Evolutionary conservation across 2,797 vertebrate species (phyloP).

Genomic region (Dryobates pubescens): DNA sequence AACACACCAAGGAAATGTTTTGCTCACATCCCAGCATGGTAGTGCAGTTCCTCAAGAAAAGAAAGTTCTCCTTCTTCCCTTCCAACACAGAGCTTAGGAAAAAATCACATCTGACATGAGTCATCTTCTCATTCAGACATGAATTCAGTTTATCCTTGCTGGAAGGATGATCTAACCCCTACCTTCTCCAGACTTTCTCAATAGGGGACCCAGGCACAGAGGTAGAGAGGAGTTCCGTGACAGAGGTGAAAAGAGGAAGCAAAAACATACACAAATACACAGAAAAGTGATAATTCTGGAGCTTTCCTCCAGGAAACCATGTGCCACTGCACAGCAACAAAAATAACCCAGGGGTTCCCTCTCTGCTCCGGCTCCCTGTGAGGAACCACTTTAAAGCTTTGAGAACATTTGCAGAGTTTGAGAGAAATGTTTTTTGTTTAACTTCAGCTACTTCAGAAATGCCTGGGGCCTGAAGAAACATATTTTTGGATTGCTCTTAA

Average conservation of each 20-base stretch:
- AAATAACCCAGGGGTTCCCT: constrained; percentile 57
- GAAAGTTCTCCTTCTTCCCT: neutral
- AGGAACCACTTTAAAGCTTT: constrained; percentile 67
- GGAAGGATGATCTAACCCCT: constrained; percentile 47
- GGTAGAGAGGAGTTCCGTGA: neutral
- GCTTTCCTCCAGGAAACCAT: constrained; percentile 43
- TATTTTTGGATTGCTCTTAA: constrained; percentile 76
- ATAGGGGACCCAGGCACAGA: neutral
- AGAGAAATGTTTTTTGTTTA: constrained; percentile 70
- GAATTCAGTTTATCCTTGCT: constrained; percentile 36
- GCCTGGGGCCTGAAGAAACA: constrained; percentile 73
- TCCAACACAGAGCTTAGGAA: neutral
- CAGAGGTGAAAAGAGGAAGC: constrained; percentile 62
- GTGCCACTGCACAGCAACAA: constrained; percentile 47
- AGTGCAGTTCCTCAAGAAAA: neutral
- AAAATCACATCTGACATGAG: constrained; percentile 26
- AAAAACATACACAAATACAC: constrained; percentile 49
- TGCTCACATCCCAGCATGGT: accelerated
- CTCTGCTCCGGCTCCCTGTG: constrained; percentile 5
- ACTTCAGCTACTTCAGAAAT: constrained; percentile 72
- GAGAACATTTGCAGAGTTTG: constrained; percentile 63
- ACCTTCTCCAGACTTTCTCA: constrained; percentile 54
- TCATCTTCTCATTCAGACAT: constrained; percentile 44
- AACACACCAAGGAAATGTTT: neutral
- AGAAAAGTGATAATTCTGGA: constrained; percentile 56